Percentiles rank a stretch among this genome's conserved stretches.
phyloP scores from a whole-genome alignment of 2,113 vertebrate species.

The Tupaia chinensis region DNA sequence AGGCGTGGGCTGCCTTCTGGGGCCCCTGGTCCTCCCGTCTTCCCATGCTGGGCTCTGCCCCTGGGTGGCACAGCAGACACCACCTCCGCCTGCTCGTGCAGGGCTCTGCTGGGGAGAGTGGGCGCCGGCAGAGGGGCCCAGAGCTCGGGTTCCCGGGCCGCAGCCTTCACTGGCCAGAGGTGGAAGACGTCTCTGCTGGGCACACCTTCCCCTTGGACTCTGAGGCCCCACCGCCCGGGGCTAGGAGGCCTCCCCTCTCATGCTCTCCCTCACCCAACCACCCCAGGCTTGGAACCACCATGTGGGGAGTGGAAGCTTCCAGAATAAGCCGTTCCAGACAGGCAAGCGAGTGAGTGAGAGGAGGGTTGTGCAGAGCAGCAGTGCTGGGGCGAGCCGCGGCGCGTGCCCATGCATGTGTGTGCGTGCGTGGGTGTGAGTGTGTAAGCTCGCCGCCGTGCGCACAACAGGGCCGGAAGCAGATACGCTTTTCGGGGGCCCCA shows the following conservation, averaged over 20 bases:
- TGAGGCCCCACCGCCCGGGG: not conserved
- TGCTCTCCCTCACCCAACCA: not conserved
- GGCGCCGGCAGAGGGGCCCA: not conserved
- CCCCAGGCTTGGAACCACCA: constrained; percentile 67
- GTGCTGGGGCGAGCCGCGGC: no score
- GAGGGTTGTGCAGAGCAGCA: constrained; percentile 8
- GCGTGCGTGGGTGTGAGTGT: not conserved
- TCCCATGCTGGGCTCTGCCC: not conserved
- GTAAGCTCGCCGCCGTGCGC: not conserved
- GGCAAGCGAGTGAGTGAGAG: constrained; percentile 56
- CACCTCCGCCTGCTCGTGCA: fast-evolving
- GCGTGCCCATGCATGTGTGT: not conserved
- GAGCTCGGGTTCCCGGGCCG: not conserved
- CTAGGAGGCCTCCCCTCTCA: not conserved
- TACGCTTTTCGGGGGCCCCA: not conserved
- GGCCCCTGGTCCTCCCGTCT: no score
- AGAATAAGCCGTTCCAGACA: constrained; percentile 74
- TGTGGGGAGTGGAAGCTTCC: constrained; percentile 41
- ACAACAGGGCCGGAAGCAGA: not conserved
- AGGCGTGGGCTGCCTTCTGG: no score
- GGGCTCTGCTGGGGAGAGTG: not conserved
- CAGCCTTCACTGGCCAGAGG: not conserved
- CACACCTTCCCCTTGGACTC: not conserved
- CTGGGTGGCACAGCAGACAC: not conserved
- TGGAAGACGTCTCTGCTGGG: not conserved